Percentiles rank a stretch among this genome's conserved stretches.
phyloP scores from a whole-genome alignment of 2,113 vertebrate genomes.

The Axis porcinus region DNA sequence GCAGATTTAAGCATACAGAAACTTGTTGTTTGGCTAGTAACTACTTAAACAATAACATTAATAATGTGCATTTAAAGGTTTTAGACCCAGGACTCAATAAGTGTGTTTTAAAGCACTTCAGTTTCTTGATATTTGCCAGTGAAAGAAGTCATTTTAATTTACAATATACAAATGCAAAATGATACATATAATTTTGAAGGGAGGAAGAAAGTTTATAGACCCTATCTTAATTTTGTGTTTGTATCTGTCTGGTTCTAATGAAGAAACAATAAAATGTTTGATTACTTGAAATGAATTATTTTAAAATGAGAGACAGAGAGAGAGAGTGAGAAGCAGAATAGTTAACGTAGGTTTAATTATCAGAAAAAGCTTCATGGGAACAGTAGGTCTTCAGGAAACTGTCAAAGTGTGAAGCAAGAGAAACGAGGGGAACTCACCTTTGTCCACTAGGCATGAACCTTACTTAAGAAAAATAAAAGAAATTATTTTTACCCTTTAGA shows the following conservation, averaged over 20 bases:
- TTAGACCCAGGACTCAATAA: not conserved
- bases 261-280: not conserved
- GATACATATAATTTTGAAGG: not conserved
- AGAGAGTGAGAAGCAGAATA: not conserved
- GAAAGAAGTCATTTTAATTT: not conserved
- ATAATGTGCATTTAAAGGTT: not conserved
- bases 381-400: not conserved
- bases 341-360: not conserved
- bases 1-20: not conserved
- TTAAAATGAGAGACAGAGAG: not conserved
- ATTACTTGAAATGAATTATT: not conserved
- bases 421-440: not conserved
- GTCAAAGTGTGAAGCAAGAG: not conserved
- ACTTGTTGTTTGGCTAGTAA: not conserved
- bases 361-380: not conserved
- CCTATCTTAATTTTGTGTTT: not conserved
- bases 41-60: not conserved
- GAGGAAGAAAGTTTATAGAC: not conserved
- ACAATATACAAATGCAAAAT: not conserved
- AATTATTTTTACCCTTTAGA: not conserved
- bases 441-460: not conserved
- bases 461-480: not conserved
- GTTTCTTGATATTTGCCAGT: not conserved
- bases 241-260: not conserved
- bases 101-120: not conserved